Evolutionary conservation across 2,888 invertebrate species (phyloP).

Genomic region (Dione juno): DNA sequence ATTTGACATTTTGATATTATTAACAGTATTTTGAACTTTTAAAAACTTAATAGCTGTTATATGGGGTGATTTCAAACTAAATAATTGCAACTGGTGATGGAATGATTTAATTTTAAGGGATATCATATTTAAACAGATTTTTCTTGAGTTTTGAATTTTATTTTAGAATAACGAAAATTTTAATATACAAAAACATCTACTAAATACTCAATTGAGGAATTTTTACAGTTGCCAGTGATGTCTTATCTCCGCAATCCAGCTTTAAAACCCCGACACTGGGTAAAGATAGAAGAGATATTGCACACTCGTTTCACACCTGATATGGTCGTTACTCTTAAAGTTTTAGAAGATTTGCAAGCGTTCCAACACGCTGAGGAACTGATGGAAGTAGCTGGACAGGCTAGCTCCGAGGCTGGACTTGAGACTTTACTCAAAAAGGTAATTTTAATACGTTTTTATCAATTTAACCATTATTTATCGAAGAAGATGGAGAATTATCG

Average conservation of each 20-base stretch:
- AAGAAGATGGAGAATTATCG: too few species aligned
- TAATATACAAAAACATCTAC: too few species aligned
- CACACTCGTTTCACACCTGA: slow-evolving; percentile 89
- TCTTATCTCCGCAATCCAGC: slow-evolving; percentile 91
- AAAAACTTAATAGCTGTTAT: too few species aligned
- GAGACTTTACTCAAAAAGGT: slow-evolving; percentile 91
- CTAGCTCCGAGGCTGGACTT: slow-evolving; percentile 93
- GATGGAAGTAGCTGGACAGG: slow-evolving; percentile 93
- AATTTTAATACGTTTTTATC: background rate
- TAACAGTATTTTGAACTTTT: too few species aligned
- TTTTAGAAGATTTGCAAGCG: slow-evolving; percentile 88
- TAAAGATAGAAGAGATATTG: slow-evolving; percentile 89
- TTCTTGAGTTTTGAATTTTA: too few species aligned
- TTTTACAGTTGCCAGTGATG: slow-evolving; percentile 87
- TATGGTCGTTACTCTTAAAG: slow-evolving; percentile 85
- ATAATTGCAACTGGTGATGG: too few species aligned
- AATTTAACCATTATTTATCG: too few species aligned
- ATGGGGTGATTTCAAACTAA: too few species aligned
- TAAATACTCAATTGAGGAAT: background rate
- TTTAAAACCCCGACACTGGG: slow-evolving; percentile 92
- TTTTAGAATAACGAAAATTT: too few species aligned
- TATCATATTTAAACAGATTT: too few species aligned
- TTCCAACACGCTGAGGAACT: slow-evolving; percentile 89
- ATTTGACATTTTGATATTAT: too few species aligned
- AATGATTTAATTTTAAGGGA: too few species aligned